Conservation (phyloP, 2,797 vertebrate species). For the Hoplostethus atlanticus region DNA sequence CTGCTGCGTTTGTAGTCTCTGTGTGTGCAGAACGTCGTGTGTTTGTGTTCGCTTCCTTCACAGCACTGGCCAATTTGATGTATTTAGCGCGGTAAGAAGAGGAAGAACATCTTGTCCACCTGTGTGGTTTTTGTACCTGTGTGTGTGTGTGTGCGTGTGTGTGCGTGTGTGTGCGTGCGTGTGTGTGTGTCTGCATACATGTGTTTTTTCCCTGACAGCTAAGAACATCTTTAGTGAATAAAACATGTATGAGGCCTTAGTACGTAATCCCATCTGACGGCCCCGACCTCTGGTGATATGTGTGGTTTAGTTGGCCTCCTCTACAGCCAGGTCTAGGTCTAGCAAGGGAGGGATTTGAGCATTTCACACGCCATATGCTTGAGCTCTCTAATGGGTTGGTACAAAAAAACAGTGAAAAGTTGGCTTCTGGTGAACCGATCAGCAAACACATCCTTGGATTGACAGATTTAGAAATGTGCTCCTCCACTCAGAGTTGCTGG, state of each 20-base stretch:
- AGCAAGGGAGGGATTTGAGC: too few species aligned
- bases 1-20: not conserved
- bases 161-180: conserved; percentile 21
- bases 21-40: not conserved
- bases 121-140: conserved; percentile 55
- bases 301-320: conserved; percentile 9
- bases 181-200: conserved; percentile 3
- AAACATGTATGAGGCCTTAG: conserved; percentile 64
- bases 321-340: too few species aligned
- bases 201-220: conserved; percentile 63
- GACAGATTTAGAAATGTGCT: too few species aligned
- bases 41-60: not conserved
- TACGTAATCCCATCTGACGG: conserved; percentile 64
- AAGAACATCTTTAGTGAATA: conserved; percentile 78
- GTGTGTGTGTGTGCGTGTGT: conserved; percentile 9
- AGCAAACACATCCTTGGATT: too few species aligned
- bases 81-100: conserved; percentile 41
- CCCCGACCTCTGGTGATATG: conserved; percentile 31
- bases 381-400: too few species aligned
- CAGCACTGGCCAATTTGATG: not conserved
- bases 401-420: too few species aligned
- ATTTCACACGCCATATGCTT: not conserved
- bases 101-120: conserved; percentile 57
- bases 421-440: too few species aligned
- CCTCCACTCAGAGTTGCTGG: too few species aligned